Conservation (phyloP, 2,113 vertebrate species). For the Nerophis ophidion region DNA sequence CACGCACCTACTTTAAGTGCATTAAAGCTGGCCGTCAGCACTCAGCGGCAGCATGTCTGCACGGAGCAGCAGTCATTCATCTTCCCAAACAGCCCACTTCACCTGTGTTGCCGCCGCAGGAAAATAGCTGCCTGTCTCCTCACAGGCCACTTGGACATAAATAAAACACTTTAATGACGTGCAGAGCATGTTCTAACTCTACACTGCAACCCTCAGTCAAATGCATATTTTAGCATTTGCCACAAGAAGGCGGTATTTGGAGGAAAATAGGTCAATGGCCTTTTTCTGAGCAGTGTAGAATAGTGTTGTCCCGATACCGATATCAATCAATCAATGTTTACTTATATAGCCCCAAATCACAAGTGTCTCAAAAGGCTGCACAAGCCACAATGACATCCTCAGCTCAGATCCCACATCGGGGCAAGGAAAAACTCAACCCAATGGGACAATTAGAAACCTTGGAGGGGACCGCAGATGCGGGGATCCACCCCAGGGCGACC, state of each 20-base stretch:
- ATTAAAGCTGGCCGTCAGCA: slow-evolving; percentile 61
- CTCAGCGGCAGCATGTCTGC: slow-evolving; percentile 31
- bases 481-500: too few relatives aligned
- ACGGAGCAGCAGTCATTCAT: slow-evolving; percentile 59
- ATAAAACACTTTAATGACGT: slow-evolving; percentile 56
- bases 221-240: slow-evolving; percentile 29
- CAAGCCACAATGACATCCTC: too few relatives aligned
- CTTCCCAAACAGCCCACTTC: slow-evolving; percentile 57
- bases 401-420: too few relatives aligned
- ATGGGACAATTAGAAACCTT: too few relatives aligned
- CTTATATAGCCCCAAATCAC: too few relatives aligned
- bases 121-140: slow-evolving; percentile 48
- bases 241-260: slow-evolving; percentile 5
- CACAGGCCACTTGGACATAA: slow-evolving; percentile 45
- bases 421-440: too few relatives aligned
- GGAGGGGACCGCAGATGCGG: too few relatives aligned
- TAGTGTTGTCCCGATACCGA: too few relatives aligned
- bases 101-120: slow-evolving; percentile 60
- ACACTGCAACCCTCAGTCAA: slow-evolving; percentile 22
- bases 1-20: slow-evolving; percentile 56
- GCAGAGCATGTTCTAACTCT: slow-evolving; percentile 19
- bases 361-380: too few relatives aligned
- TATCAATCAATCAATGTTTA: too few relatives aligned
- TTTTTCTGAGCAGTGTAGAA: slow-evolving; percentile 1
- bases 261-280: slow-evolving; percentile 6